Base-by-base conservation (phyloP, 2,888 invertebrate species). In the Acleris sparsana region DNA sequence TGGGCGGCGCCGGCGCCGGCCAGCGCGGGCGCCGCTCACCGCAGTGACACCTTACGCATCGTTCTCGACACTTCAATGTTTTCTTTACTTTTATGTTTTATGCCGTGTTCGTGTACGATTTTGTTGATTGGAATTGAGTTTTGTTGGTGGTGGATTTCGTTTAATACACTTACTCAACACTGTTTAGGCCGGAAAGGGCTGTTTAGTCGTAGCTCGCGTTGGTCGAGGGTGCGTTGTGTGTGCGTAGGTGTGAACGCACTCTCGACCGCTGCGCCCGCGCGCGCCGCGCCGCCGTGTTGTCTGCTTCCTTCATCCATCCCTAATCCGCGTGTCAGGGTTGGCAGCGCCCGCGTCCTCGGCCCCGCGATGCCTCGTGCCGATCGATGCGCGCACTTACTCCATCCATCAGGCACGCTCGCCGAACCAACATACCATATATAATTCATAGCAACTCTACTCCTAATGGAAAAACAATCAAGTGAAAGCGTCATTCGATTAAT, bases 141-240 rank as follows among this genome's bases (percentile, higher is more conserved):
- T 89, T 92, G 91, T 91, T 92, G 92, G 92, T 92, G 92, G 92
- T 92, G 92, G 92, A 92, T 92, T 92, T 92, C 91, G 89, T 92
- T 88, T 92, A 91, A 91, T 91, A 90, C 88, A 90, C 89, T 89
- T 86, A 89, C 86, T 80, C n/a, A 83, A 82, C 78, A 77, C 77
- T 75, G 67, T 74, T 70, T 73, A 71, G 64, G 76, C 78, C 69
- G 69, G 73, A 74, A 67, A 67, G 70, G 71, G 65, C 62, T 52
- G 62, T 67, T 62, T 63, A 62, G 62, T 63, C 53, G 61, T 58
- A 55, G 59, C 25, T 59, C 53, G 57, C 46, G 52, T 43, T 56
- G 58, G 64, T 73, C 72, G 82, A 82, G 82, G 79, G 80, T 73
- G 82, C 82, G 87, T 86, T 71, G 87, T 86, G 87, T 87, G 87